Conservation (phyloP, 2,888 invertebrate genomes). For the Agrypnus murinus region DNA sequence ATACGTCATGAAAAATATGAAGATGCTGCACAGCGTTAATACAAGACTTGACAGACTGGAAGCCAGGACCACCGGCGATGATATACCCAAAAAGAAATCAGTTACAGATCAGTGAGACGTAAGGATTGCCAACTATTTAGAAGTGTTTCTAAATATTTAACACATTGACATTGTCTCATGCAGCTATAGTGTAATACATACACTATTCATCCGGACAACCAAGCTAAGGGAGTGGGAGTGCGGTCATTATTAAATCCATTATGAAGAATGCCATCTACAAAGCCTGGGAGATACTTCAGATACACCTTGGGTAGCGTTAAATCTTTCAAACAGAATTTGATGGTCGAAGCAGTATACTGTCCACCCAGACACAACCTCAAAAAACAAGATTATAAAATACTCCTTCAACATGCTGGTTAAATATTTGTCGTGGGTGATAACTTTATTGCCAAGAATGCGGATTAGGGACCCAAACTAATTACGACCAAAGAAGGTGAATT, state of each 20-base stretch:
- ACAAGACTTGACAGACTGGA: conserved; percentile 8
- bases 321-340: neutral
- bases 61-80: conserved; percentile 7
- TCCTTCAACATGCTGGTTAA: too few species aligned
- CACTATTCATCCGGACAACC: neutral
- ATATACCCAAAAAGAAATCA: neutral
- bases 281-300: neutral
- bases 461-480: too few species aligned
- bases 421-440: too few species aligned
- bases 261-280: conserved; percentile 1
- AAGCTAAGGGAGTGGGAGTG: conserved; percentile 4
- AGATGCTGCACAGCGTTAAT: conserved; percentile 10
- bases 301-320: neutral
- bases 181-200: neutral
- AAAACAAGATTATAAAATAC: too few species aligned
- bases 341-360: too few species aligned
- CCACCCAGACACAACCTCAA: too few species aligned
- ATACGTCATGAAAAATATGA: conserved; percentile 2
- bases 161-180: conserved; percentile 2
- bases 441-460: too few species aligned
- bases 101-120: neutral
- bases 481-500: too few species aligned
- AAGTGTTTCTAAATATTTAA: conserved; percentile 9
- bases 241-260: conserved; percentile 5
- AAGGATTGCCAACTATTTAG: conserved; percentile 4